A percentile compares a stretch with the other conserved stretches of the same genome.
These are phyloP conservation scores for Halyomorpha halys DNA, from an alignment of 1,140 invertebrate genomes.

Conservation along the genomic window DNA sequence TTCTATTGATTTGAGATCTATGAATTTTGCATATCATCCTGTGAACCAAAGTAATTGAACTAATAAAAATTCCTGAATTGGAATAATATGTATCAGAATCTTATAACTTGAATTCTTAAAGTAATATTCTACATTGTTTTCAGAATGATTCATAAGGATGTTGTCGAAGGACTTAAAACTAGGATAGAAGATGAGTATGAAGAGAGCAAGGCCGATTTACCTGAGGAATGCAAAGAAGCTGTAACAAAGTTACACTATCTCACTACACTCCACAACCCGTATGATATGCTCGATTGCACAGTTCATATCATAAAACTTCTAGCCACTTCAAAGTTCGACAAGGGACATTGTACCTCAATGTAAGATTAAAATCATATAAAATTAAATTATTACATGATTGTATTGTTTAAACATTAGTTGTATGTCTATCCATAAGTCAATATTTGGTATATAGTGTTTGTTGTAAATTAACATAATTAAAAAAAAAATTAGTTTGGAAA, in stretches of 20 bases:
- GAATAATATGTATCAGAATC: too few species aligned
- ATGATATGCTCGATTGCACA: slow-evolving; percentile 27
- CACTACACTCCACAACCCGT: slow-evolving; percentile 25
- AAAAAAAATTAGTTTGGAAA: too few species aligned
- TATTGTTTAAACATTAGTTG: too few species aligned
- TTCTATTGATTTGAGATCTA: too few species aligned
- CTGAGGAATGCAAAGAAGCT: slow-evolving; percentile 21
- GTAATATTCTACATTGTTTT: background rate
- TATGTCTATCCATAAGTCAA: too few species aligned
- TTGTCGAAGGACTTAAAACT: background rate
- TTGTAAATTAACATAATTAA: too few species aligned
- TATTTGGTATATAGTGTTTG: too few species aligned
- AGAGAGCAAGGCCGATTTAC: background rate
- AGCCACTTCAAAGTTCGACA: slow-evolving; percentile 22
- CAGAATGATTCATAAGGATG: background rate
- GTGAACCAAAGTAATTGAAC: too few species aligned
- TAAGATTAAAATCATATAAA: slow-evolving; percentile 13
- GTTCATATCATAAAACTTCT: slow-evolving; percentile 26
- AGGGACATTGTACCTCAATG: slow-evolving; percentile 25
- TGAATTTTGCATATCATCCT: too few species aligned
- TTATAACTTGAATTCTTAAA: too few species aligned
- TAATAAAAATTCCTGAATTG: too few species aligned
- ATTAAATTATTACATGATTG: too few species aligned
- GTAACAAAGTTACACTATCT: slow-evolving; percentile 26
- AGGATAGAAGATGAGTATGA: background rate